Percentiles rank a stretch among this genome's conserved stretches.
Conservation (phyloP, 2,888 invertebrate species). For the Drosophila gaucha region DNA sequence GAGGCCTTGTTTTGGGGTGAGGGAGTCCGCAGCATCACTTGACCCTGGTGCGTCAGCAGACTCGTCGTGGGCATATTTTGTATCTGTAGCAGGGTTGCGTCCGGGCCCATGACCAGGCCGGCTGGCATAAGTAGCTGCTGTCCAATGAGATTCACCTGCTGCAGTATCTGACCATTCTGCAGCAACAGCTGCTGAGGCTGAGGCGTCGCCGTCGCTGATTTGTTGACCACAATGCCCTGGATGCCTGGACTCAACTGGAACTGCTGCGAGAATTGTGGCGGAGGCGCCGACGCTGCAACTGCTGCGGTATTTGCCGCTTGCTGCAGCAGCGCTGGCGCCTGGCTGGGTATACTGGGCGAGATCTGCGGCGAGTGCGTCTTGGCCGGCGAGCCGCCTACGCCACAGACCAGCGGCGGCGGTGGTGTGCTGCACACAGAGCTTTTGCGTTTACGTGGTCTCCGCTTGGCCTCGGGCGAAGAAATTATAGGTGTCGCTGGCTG, state of each 20-base stretch:
- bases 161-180: constrained; percentile 88
- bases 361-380: constrained; percentile 83
- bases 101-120: constrained; percentile 93
- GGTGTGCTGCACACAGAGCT: constrained; percentile 83
- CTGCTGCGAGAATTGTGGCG: constrained; percentile 89
- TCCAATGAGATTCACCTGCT: constrained; percentile 93
- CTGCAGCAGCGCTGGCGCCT: constrained; percentile 71
- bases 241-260: constrained; percentile 91
- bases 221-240: constrained; percentile 89
- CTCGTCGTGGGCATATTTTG: constrained; percentile 90
- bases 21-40: constrained; percentile 91
- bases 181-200: constrained; percentile 85
- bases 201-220: constrained; percentile 83
- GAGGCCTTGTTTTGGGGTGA: constrained; percentile 90
- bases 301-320: constrained; percentile 53
- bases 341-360: constrained; percentile 83
- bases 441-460: constrained; percentile 90
- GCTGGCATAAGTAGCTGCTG: constrained; percentile 94
- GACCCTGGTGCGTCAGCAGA: constrained; percentile 88
- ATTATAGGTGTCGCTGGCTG: constrained; percentile 85
- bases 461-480: constrained; percentile 89
- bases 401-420: constrained; percentile 38
- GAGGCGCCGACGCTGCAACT: constrained; percentile 63
- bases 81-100: constrained; percentile 90
- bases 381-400: constrained; percentile 60